phyloP scores from a whole-genome alignment of 2,113 vertebrate genomes.

The Oncorhynchus kisutch region DNA sequence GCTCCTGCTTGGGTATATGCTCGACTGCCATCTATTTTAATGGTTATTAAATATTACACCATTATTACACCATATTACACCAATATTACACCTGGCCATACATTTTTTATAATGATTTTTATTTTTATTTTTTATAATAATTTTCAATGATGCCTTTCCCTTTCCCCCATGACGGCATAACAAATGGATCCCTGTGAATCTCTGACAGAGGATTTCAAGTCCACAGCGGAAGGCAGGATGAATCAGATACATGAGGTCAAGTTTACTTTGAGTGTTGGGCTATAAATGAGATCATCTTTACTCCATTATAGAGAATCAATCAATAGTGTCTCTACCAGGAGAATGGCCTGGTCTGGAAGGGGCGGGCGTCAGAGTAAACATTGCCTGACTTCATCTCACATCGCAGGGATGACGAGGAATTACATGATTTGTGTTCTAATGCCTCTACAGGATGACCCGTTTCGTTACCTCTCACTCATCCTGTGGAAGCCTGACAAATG shows the following conservation, averaged over 20 bases:
- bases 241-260: conserved; percentile 38
- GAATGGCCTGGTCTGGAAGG: conserved; percentile 20
- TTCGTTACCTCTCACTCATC: too few species aligned
- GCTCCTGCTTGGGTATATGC: not conserved
- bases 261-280: conserved; percentile 15
- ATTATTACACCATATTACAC: too few species aligned
- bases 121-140: not conserved
- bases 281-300: conserved; percentile 27
- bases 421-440: conserved; percentile 28
- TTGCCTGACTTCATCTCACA: conserved; percentile 4
- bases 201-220: conserved; percentile 18
- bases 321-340: conserved; percentile 27
- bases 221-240: conserved; percentile 2
- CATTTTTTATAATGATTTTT: too few species aligned
- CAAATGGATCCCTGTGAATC: conserved; percentile 2
- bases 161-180: not conserved
- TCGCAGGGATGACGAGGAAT: conserved; percentile 11
- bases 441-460: not conserved
- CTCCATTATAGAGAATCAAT: conserved; percentile 43
- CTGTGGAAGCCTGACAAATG: too few species aligned
- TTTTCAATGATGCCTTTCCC: conserved; percentile 22
- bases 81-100: not conserved
- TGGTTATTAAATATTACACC: conserved; percentile 1
- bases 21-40: not conserved
- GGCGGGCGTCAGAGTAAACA: not conserved